Evolutionary conservation across 2,888 invertebrate genomes (phyloP).

Genomic region (Cataglyphis rosenhaueri): DNA sequence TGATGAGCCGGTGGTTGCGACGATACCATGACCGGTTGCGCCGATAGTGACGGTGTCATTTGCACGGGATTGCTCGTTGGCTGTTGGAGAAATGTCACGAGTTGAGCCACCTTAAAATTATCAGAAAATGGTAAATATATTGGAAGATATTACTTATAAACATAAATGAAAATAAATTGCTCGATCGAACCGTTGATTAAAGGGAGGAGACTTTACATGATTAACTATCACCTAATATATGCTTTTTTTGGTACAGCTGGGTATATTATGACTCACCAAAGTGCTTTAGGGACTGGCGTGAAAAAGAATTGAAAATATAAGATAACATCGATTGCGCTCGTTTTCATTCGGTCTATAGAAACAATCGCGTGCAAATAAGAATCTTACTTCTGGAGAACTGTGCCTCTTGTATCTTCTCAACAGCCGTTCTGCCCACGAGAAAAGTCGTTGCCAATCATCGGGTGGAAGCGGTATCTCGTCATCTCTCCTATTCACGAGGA

Average conservation of each 20-base stretch:
- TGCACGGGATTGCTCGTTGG: slow-evolving; percentile 85
- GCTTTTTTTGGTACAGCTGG: slow-evolving; percentile 21
- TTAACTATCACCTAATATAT: slow-evolving; percentile 20
- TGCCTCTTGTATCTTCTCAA: slow-evolving; percentile 85
- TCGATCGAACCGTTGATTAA: background rate
- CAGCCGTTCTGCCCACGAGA: slow-evolving; percentile 93
- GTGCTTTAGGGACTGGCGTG: slow-evolving; percentile 82
- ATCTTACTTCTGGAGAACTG: slow-evolving; percentile 82
- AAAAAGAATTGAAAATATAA: slow-evolving; percentile 70
- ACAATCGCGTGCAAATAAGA: background rate
- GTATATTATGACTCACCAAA: slow-evolving; percentile 79
- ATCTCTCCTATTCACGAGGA: slow-evolving; percentile 91
- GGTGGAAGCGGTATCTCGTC: slow-evolving; percentile 91
- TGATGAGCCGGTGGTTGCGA: slow-evolving; percentile 67
- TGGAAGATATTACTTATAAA: background rate
- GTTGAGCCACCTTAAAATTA: slow-evolving; percentile 88
- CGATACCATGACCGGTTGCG: slow-evolving; percentile 81
- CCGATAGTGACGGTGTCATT: slow-evolving; percentile 81
- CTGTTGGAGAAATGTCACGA: slow-evolving; percentile 91
- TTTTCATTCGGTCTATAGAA: slow-evolving; percentile 10
- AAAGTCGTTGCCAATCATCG: slow-evolving; percentile 93
- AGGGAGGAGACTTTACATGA: background rate
- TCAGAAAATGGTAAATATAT: background rate
- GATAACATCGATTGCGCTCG: slow-evolving; percentile 35
- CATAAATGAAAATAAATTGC: background rate